Percentiles rank a stretch among this genome's conserved stretches.
phyloP scores from a whole-genome alignment of 2,888 invertebrate species.

The Antheraea yamamai region DNA sequence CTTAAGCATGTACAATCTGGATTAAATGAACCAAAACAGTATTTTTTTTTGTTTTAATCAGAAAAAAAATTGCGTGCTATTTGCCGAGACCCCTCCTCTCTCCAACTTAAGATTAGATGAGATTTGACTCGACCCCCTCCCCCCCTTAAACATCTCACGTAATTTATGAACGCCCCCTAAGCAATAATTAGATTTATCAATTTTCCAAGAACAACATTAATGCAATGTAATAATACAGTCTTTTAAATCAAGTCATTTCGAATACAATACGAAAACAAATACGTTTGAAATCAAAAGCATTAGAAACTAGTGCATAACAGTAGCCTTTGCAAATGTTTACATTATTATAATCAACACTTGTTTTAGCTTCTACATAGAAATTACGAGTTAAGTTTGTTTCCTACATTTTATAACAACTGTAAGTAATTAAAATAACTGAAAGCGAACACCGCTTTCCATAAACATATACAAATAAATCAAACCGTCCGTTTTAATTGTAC shows the following conservation, averaged over 20 bases:
- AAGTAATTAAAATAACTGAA: conserved; percentile 33
- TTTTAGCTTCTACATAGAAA: background rate
- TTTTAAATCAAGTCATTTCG: background rate
- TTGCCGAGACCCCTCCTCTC: too few relatives aligned
- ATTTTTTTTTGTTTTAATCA: too few relatives aligned
- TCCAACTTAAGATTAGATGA: too few relatives aligned
- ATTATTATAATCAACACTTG: background rate
- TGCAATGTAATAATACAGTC: background rate
- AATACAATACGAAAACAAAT: background rate
- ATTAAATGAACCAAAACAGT: too few relatives aligned
- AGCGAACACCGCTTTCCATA: conserved; percentile 49
- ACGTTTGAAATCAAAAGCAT: background rate
- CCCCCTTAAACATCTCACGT: too few relatives aligned
- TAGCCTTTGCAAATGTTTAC: background rate
- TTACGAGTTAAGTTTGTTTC: conserved; percentile 14
- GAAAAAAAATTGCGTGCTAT: too few relatives aligned
- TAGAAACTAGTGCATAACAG: background rate
- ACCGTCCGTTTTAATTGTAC: conserved; percentile 55
- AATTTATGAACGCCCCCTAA: too few relatives aligned
- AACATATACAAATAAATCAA: conserved; percentile 47
- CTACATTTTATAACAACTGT: conserved; percentile 10
- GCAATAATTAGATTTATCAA: too few relatives aligned
- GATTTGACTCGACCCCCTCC: too few relatives aligned
- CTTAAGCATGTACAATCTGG: too few relatives aligned
- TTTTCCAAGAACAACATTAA: too few relatives aligned